These are phyloP conservation scores for Alcis repandata DNA, from an alignment of 2,888 invertebrate species.

Conservation along the genomic window DNA sequence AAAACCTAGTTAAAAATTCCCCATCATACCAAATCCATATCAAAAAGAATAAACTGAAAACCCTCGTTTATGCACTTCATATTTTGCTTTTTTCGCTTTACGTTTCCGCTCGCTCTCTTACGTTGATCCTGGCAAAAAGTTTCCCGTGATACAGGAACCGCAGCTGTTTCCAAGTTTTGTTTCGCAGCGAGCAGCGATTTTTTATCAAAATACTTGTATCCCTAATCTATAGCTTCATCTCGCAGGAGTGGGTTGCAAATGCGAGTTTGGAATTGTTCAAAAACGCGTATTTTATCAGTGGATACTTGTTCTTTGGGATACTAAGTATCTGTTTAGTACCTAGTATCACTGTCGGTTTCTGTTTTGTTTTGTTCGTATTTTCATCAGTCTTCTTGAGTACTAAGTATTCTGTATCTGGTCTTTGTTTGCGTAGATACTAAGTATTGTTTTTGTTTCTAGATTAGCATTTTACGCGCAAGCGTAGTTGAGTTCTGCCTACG, in stretches of 20 bases:
- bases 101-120: constrained; percentile 21
- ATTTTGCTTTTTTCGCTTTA: constrained; percentile 6
- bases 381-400: neutral
- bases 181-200: constrained; percentile 34
- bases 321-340: neutral
- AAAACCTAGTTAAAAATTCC: neutral
- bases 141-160: constrained; percentile 35
- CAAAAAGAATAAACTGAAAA: neutral
- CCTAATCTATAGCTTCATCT: constrained; percentile 32
- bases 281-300: constrained; percentile 24
- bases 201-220: constrained; percentile 39
- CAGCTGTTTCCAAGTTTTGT: constrained; percentile 39
- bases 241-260: constrained; percentile 32
- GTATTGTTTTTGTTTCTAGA: constrained; percentile 15
- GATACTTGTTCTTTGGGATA: constrained; percentile 1
- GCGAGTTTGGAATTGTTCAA: constrained; percentile 34
- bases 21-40: neutral
- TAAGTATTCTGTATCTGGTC: neutral
- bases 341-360: neutral
- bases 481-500: neutral
- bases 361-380: neutral
- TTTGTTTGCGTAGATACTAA: neutral
- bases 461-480: neutral
- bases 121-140: constrained; percentile 29
- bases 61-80: constrained; percentile 5